Percentiles rank a stretch among this genome's conserved stretches.
Evolutionary conservation across 2,888 invertebrate species (phyloP).

Genomic region (Trachelus tabidus): DNA sequence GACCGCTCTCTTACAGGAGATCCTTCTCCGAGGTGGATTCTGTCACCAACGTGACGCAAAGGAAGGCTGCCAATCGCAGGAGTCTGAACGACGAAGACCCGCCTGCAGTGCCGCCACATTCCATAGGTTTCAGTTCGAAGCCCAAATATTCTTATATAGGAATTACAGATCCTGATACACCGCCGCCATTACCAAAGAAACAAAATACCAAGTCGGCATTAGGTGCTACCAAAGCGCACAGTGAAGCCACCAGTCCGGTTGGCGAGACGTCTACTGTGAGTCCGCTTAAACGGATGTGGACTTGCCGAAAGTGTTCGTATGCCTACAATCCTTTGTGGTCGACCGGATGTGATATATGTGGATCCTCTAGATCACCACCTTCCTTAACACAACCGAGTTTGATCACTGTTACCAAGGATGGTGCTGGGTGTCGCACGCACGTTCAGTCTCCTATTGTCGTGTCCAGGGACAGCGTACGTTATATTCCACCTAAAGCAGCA

Average conservation of each 20-base stretch:
- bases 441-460: slow-evolving; percentile 61
- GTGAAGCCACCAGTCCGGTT: slow-evolving; percentile 59
- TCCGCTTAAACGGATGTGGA: slow-evolving; percentile 78
- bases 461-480: slow-evolving; percentile 61
- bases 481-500: slow-evolving; percentile 63
- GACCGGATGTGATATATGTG: slow-evolving; percentile 85
- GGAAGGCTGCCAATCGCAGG: slow-evolving; percentile 64
- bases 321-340: slow-evolving; percentile 87
- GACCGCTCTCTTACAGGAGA: slow-evolving; percentile 61
- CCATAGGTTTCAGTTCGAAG: slow-evolving; percentile 58
- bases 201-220: slow-evolving; percentile 54
- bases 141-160: slow-evolving; percentile 60
- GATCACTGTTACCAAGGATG: slow-evolving; percentile 76
- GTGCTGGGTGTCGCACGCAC: slow-evolving; percentile 54
- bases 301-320: slow-evolving; percentile 88
- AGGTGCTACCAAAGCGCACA: slow-evolving; percentile 44
- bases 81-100: slow-evolving; percentile 71
- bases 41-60: slow-evolving; percentile 64
- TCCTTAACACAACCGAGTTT: slow-evolving; percentile 75
- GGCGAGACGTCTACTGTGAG: slow-evolving; percentile 45
- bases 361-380: slow-evolving; percentile 73
- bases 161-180: slow-evolving; percentile 61
- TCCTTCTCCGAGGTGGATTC: slow-evolving; percentile 66
- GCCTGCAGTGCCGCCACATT: slow-evolving; percentile 69
- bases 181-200: slow-evolving; percentile 63